These are phyloP conservation scores for Erethizon dorsatum DNA, from an alignment of 2,797 vertebrate species.

Conservation along the genomic window DNA sequence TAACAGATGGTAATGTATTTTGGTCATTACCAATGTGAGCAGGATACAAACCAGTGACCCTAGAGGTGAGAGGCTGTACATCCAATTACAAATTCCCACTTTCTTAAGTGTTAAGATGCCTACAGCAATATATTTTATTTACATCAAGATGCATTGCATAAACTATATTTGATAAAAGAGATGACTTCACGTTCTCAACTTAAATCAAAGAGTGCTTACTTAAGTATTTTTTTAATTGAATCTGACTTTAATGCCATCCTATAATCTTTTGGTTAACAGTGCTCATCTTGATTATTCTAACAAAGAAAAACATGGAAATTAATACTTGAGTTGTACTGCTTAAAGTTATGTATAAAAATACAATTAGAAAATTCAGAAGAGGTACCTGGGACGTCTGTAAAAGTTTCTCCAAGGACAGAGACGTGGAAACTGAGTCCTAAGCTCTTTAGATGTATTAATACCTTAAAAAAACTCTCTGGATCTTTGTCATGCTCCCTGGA, in stretches of 20 bases:
- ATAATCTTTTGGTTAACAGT: slow-evolving; percentile 79
- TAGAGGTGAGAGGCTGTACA: slow-evolving; percentile 77
- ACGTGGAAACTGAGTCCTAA: slow-evolving; percentile 92
- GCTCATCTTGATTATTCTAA: slow-evolving; percentile 75
- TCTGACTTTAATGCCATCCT: slow-evolving; percentile 74
- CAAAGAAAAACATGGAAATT: slow-evolving; percentile 75
- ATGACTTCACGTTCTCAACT: slow-evolving; percentile 70
- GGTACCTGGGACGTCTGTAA: slow-evolving; percentile 95
- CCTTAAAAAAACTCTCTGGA: slow-evolving; percentile 97
- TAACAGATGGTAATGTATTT: slow-evolving; percentile 75
- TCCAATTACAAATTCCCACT: slow-evolving; percentile 81
- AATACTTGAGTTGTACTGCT: slow-evolving; percentile 59
- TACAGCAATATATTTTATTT: slow-evolving; percentile 83
- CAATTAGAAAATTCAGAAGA: slow-evolving; percentile 83
- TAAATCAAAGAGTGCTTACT: slow-evolving; percentile 82
- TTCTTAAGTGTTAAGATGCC: slow-evolving; percentile 76
- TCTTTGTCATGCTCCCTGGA: slow-evolving; percentile 98
- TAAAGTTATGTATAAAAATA: slow-evolving; percentile 65
- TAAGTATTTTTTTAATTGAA: slow-evolving; percentile 85
- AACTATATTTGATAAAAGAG: slow-evolving; percentile 84
- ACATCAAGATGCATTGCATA: slow-evolving; percentile 77
- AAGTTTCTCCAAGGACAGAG: slow-evolving; percentile 96
- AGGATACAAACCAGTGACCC: slow-evolving; percentile 78
- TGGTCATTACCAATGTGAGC: slow-evolving; percentile 52
- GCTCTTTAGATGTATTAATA: slow-evolving; percentile 93